Evolutionary conservation across 2,797 vertebrate species (phyloP), one percentile per base, ranked within the genome.

Genomic region (Dromococcyx pavoninus): DNA sequence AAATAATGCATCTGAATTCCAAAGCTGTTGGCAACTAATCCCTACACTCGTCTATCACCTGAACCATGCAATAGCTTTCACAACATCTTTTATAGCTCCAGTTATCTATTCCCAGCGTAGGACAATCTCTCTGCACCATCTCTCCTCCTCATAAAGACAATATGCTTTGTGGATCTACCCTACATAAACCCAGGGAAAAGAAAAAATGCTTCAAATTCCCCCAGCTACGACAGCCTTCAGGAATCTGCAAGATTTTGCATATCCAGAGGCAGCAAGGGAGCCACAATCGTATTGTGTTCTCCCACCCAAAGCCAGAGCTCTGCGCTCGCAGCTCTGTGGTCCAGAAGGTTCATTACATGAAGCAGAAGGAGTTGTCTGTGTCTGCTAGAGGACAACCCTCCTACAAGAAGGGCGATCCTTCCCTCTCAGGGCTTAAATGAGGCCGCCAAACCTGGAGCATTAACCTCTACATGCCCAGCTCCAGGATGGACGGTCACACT

Each of bases 1-100:
- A 96, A 96, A 97, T 93, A 93, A 95, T 89, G 78, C 81, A 95
- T 88, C 44, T 70, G 88, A 86, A 88, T 82, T 94, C 86, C 62
- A 93, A 89, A 67, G 91, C 64, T 92, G 86, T 75, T 83, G 89
- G 93, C 91, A 94, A 86, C 81, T 91, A 85, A 93, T 66, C 77
- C 57, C 62, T 67, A 32, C 32, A 44, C 79, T 91, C 18, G 3
- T 79, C 82, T 91, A 69, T 81, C 79, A 74, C 91, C 92, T 89
- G 79, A 75, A 50, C 87, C 56, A 74, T 33, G 32, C 57, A 82
- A 81, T 54, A 74, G 39, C 78, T 86, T 91, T 75, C 48, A 73
- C 73, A 28, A 70, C 10, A 13, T 60, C 57, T 91, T 76, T 94
- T 80, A 80, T 2, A 71, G 58, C 43, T 91, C 54, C 74, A 67